These are phyloP conservation scores for Tenthredo amoena DNA, from an alignment of 2,888 invertebrate species.

Conservation along the genomic window DNA sequence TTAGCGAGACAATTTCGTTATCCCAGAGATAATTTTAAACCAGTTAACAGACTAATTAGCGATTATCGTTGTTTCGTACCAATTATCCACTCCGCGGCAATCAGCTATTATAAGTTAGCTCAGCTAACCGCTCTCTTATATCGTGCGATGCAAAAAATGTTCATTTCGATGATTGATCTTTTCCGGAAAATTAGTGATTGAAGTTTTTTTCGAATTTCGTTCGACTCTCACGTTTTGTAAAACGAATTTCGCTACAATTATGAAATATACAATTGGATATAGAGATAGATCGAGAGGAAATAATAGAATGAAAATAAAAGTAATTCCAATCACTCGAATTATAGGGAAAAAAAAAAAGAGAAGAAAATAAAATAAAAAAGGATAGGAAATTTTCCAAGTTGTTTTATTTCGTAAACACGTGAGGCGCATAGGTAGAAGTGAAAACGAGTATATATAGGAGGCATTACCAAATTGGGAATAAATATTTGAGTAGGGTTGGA, in stretches of 20 bases:
- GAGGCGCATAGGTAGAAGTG: conserved; percentile 24
- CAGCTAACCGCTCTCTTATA: neutral
- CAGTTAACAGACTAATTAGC: conserved; percentile 35
- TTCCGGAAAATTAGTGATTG: too few species aligned
- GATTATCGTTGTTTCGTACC: conserved; percentile 39
- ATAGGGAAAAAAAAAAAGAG: neutral
- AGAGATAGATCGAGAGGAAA: neutral
- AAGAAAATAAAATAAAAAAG: neutral
- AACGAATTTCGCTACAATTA: too few species aligned
- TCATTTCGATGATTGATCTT: too few species aligned
- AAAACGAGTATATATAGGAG: conserved; percentile 50
- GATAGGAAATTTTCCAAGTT: neutral
- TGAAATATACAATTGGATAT: too few species aligned
- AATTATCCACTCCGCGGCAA: neutral
- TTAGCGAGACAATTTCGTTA: conserved; percentile 38
- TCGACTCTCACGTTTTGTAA: too few species aligned
- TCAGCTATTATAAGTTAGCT: neutral
- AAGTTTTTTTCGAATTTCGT: too few species aligned
- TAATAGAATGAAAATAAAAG: neutral
- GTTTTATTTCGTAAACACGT: conserved; percentile 35
- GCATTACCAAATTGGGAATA: conserved; percentile 72
- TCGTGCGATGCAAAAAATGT: neutral
- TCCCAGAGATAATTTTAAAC: conserved; percentile 32
- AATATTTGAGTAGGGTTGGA: conserved; percentile 66
- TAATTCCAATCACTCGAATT: neutral